phyloP scores from a whole-genome alignment of 2,113 vertebrate species.

The Sitta europaea region DNA sequence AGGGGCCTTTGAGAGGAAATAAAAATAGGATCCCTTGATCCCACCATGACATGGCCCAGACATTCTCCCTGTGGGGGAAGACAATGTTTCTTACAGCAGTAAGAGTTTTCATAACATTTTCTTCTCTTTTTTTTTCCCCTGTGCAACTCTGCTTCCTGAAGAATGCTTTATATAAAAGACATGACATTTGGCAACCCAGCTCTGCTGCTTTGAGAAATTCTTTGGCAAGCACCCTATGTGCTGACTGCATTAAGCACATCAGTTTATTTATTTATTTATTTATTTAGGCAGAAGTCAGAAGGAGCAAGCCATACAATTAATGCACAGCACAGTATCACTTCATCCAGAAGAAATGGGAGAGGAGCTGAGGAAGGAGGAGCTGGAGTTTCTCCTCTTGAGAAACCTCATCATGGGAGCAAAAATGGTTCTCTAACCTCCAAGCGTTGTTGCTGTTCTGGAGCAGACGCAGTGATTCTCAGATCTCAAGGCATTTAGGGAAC shows the following conservation, averaged over 20 bases:
- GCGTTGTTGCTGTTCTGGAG: not conserved
- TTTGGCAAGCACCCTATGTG: constrained; percentile 49
- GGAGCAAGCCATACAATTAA: not conserved
- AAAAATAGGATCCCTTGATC: constrained; percentile 40
- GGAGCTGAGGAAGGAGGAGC: not conserved
- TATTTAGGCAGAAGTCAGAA: constrained; percentile 20
- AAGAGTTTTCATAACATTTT: constrained; percentile 41
- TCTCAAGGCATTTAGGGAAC: not conserved
- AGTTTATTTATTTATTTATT: constrained; percentile 15
- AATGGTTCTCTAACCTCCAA: not conserved
- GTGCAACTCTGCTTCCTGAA: constrained; percentile 54
- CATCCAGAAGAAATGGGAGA: not conserved
- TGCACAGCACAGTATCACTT: not conserved
- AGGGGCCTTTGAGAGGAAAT: constrained; percentile 26
- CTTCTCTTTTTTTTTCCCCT: not conserved
- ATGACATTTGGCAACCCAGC: constrained; percentile 58
- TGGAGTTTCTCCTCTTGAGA: not conserved
- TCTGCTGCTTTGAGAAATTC: constrained; percentile 58
- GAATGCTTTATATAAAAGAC: constrained; percentile 60
- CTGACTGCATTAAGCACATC: constrained; percentile 41
- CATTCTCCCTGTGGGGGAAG: constrained; percentile 22
- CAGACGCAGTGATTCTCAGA: not conserved
- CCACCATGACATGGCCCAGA: constrained; percentile 17
- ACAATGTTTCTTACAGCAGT: constrained; percentile 29
- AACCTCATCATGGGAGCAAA: not conserved